Evolutionary conservation across 2,113 vertebrate species (phyloP).

Genomic region (Numenius arquata): DNA sequence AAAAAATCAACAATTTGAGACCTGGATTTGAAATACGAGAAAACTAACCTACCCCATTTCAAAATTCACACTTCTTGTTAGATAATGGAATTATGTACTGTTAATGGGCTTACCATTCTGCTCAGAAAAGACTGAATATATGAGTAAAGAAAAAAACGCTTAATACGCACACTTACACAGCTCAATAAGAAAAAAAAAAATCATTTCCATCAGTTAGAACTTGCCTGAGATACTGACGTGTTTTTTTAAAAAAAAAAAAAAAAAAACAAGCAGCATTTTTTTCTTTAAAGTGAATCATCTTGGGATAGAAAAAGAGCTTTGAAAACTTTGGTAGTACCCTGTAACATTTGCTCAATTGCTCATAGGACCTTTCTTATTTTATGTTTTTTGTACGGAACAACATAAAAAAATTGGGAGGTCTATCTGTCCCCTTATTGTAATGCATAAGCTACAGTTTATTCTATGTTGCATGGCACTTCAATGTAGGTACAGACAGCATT

Average conservation of each 20-base stretch:
- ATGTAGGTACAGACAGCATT: not conserved
- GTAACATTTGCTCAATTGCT: not conserved
- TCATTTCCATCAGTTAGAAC: not conserved
- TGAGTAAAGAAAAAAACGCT: not conserved
- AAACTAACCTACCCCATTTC: not conserved
- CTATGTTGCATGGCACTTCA: not conserved
- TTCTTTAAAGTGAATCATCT: not conserved
- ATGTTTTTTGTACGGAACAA: not conserved
- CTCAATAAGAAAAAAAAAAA: not conserved
- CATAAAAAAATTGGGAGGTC: not conserved
- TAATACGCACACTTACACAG: not conserved
- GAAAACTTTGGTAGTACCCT: not conserved
- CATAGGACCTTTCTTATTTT: not conserved
- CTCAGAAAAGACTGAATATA: not conserved
- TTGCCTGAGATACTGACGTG: not conserved
- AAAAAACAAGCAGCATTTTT: not conserved
- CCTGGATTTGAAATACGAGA: not conserved
- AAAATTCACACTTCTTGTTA: not conserved
- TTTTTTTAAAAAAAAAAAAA: not conserved
- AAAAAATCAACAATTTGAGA: not conserved
- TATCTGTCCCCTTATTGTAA: not conserved
- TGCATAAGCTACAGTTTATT: not conserved
- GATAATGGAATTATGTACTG: rapidly evolving
- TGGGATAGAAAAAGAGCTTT: not conserved
- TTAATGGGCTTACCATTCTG: not conserved